phyloP scores from a whole-genome alignment of 2,113 vertebrate species.

The Sinocyclocheilus rhinocerous region DNA sequence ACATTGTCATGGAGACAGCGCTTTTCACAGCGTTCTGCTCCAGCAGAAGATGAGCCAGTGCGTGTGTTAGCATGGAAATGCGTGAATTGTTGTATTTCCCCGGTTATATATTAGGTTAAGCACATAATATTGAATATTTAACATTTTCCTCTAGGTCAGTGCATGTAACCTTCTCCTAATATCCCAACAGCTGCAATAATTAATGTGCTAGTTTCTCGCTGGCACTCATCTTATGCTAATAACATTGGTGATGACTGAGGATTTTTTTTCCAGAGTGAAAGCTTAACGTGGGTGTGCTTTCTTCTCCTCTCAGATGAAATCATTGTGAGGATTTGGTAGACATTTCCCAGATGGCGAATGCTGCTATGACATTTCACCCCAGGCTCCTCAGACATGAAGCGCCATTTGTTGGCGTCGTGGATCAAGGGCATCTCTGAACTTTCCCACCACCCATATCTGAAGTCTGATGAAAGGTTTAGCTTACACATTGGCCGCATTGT shows the following conservation, averaged over 20 bases:
- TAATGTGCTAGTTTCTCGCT: background rate
- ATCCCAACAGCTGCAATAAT: slow-evolving; percentile 8
- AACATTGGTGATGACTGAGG: background rate
- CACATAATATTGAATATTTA: slow-evolving; percentile 8
- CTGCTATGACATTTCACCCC: slow-evolving; percentile 43
- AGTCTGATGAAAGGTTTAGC: slow-evolving; percentile 50
- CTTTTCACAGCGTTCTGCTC: background rate
- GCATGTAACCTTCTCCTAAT: slow-evolving; percentile 17
- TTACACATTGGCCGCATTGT: slow-evolving; percentile 49
- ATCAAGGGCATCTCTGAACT: slow-evolving; percentile 30
- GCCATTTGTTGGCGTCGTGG: slow-evolving; percentile 32
- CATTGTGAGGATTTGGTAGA: slow-evolving; percentile 8
- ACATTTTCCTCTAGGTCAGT: background rate
- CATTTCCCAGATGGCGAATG: slow-evolving; percentile 40
- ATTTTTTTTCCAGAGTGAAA: background rate
- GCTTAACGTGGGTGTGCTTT: slow-evolving; percentile 30
- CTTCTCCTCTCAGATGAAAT: background rate
- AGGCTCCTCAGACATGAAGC: slow-evolving; percentile 50
- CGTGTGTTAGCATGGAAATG: background rate
- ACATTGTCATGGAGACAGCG: slow-evolving; percentile 45
- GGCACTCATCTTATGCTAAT: slow-evolving; percentile 33
- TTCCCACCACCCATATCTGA: slow-evolving; percentile 54
- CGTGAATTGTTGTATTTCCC: background rate
- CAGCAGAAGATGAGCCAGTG: background rate
- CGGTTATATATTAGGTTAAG: background rate